Percentiles rank a stretch among this genome's conserved stretches.
phyloP scores from a whole-genome alignment of 2,113 vertebrate species.

The Marmota monax region DNA sequence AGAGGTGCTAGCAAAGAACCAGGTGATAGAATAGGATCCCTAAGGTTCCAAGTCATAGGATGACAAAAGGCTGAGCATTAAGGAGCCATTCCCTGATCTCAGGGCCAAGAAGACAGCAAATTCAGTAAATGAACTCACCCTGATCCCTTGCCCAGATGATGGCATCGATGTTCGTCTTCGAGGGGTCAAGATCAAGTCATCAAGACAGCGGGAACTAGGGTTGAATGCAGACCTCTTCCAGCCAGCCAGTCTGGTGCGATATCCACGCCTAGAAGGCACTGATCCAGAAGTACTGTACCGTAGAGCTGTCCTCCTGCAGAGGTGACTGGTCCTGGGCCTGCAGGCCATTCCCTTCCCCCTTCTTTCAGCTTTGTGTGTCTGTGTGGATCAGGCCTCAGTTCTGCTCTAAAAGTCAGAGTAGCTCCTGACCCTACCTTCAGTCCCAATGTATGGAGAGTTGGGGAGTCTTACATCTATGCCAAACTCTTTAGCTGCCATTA shows the following conservation, averaged over 20 bases:
- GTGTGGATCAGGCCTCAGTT: slow-evolving; percentile 80
- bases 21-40: not conserved
- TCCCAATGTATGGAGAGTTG: not conserved
- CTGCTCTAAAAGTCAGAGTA: not conserved
- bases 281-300: slow-evolving; percentile 95
- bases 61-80: not conserved
- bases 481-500: not conserved
- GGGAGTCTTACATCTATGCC: not conserved
- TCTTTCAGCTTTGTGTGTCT: not conserved
- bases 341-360: not conserved
- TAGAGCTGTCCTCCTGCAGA: slow-evolving; percentile 94
- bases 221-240: slow-evolving; percentile 97
- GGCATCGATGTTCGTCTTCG: slow-evolving; percentile 97
- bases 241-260: slow-evolving; percentile 95
- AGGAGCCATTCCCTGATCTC: not conserved
- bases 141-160: slow-evolving; percentile 90
- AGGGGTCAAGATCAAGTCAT: slow-evolving; percentile 98
- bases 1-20: not conserved
- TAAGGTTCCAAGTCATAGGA: not conserved
- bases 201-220: slow-evolving; percentile 95
- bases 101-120: not conserved
- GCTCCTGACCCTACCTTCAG: not conserved
- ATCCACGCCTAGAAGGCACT: slow-evolving; percentile 97
- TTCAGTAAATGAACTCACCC: rapidly evolving
- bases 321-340: slow-evolving; percentile 85